These are phyloP conservation scores for Lepus townsendii DNA, from an alignment of 2,797 vertebrate genomes.

Conservation along the genomic window DNA sequence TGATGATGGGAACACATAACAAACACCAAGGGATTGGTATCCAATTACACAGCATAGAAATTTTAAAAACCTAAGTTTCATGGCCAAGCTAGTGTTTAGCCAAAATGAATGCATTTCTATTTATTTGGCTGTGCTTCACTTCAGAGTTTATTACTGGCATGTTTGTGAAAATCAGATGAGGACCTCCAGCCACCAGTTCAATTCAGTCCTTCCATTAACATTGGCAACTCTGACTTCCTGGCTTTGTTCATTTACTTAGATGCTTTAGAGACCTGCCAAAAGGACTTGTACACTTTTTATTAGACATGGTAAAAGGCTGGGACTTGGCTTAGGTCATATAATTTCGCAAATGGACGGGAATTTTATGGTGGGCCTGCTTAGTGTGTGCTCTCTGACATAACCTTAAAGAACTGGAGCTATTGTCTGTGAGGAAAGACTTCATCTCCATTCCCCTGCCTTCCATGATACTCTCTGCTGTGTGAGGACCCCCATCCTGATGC, in stretches of 20 bases:
- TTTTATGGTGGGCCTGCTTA: slow-evolving; percentile 40
- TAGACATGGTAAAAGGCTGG: slow-evolving; percentile 44
- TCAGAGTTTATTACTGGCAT: not conserved
- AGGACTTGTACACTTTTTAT: not conserved
- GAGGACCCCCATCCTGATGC: not conserved
- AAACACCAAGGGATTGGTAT: not conserved
- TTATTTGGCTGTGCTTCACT: not conserved
- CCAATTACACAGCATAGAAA: not conserved
- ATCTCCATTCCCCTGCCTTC: not conserved
- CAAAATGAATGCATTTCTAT: not conserved
- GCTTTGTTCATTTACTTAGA: slow-evolving; percentile 40
- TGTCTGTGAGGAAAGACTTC: not conserved
- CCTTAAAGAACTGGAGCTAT: not conserved
- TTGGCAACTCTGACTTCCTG: not conserved
- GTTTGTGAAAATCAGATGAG: not conserved
- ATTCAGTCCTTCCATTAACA: slow-evolving; percentile 45
- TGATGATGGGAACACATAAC: not conserved
- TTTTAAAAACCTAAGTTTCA: not conserved
- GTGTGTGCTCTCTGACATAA: slow-evolving; percentile 25
- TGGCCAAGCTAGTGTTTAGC: not conserved
- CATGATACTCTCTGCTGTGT: not conserved
- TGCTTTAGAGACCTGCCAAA: slow-evolving; percentile 36
- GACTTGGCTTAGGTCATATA: slow-evolving; percentile 11
- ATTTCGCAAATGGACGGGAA: slow-evolving; percentile 57
- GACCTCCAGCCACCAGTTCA: not conserved